Evolutionary conservation across 1,140 invertebrate genomes (phyloP).

Genomic region (Drosophila subobscura): DNA sequence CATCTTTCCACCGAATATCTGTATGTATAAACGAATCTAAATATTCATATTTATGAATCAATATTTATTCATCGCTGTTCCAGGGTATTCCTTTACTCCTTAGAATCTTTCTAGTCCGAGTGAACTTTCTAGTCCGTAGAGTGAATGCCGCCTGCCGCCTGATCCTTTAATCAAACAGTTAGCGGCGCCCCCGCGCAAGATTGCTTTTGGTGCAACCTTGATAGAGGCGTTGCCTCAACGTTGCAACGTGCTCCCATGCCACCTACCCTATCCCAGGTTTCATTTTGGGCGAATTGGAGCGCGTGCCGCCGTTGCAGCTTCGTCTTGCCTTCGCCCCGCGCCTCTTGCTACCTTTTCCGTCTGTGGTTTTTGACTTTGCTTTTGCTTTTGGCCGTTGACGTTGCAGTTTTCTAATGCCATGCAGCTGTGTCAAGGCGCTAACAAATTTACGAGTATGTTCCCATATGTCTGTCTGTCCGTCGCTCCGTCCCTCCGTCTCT

Average conservation of each 20-base stretch:
- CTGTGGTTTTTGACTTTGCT: constrained; percentile 32
- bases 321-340: too few species aligned
- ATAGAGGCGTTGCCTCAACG: constrained; percentile 49
- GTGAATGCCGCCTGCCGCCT: constrained; percentile 25
- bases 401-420: constrained; percentile 41
- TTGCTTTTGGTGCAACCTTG: constrained; percentile 59
- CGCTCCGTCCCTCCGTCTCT: too few species aligned
- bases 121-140: constrained; percentile 24
- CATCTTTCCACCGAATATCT: too few species aligned
- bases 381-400: constrained; percentile 6
- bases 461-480: constrained; percentile 19
- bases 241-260: not conserved
- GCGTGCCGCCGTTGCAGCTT: constrained; percentile 31
- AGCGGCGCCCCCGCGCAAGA: constrained; percentile 68
- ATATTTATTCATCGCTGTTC: not conserved
- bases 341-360: constrained; percentile 16
- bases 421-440: constrained; percentile 72
- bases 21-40: too few species aligned
- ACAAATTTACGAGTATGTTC: constrained; percentile 62
- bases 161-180: constrained; percentile 74
- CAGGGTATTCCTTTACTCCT: constrained; percentile 8
- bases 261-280: constrained; percentile 5
- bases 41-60: not conserved
- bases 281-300: constrained; percentile 52
- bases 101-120: not conserved